Base-by-base conservation (phyloP, 2,888 invertebrate genomes). In the Hecatera dysodea region DNA sequence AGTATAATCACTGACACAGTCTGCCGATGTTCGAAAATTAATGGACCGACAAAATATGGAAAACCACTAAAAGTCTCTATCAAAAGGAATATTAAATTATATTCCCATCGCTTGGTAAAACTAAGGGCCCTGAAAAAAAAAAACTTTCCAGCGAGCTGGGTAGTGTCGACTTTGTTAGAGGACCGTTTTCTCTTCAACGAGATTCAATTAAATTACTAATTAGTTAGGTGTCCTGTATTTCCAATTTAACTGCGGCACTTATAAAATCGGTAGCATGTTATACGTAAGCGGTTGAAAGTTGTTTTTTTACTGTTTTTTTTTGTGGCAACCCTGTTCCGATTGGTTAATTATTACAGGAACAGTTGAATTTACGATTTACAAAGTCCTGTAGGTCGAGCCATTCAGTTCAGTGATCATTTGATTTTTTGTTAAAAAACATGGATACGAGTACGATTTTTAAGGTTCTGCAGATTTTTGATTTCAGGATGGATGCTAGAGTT, bases 191-290 rank as follows among this genome's bases (percentile, higher is more conserved):
- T 60, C 22, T 29, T 24, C 27, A 67, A 48, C 19, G 27, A 48
- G 61, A 42, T 75, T 63, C 19, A 62, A 67, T 75, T 15, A 50
- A 50, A 63, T 73, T 44, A 57, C 15, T 36, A 12, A n/a, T 22
- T 27, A 36, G 19, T 27, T 39, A 22, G 15, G 53, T 29, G 19
- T 33, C 9, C 19, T 50, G 39, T 22, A 57, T 12, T 56, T 24
- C 27, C n/a, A 15, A 39, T 29, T 11, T 39, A 29, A 52, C 29
- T 67, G 5, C 1, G 1, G 8, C 9, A 22, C 12, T 22, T 24
- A 39, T 15, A 15, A 39, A 9, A n/a, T n/a, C n/a, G n/a, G n/a
- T n/a, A n/a, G n/a, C n/a, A n/a, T n/a, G n/a, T n/a, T n/a, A n/a
- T n/a, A n/a, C n/a, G n/a, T n/a, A 12, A 59, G 29, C 29, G 22